phyloP scores from a whole-genome alignment of 2,797 vertebrate species.

The Paedocypris micromegethes region DNA sequence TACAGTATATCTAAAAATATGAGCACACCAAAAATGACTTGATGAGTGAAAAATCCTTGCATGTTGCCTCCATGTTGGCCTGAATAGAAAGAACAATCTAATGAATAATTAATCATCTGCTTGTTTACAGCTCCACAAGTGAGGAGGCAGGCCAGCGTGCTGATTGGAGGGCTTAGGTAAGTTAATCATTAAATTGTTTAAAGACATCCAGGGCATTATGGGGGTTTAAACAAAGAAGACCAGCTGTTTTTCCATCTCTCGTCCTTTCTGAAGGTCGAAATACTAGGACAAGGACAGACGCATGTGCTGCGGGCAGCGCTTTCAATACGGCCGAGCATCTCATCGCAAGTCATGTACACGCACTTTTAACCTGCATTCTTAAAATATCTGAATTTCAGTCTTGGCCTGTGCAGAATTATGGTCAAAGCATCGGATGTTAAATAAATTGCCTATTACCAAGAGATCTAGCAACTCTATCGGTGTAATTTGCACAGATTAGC shows the following conservation, averaged over 20 bases:
- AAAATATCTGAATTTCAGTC: too few species aligned
- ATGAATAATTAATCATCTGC: slow-evolving; percentile 19
- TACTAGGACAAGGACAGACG: slow-evolving; percentile 38
- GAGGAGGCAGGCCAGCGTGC: slow-evolving; percentile 16
- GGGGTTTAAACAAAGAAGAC: slow-evolving; percentile 45
- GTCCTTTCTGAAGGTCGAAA: slow-evolving; percentile 39
- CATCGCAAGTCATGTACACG: too few species aligned
- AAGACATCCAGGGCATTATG: slow-evolving; percentile 36
- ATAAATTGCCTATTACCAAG: too few species aligned
- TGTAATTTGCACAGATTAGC: too few species aligned
- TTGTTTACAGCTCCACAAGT: slow-evolving; percentile 16
- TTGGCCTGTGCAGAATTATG: too few species aligned
- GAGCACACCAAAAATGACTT: too few species aligned
- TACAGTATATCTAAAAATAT: too few species aligned
- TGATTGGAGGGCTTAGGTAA: slow-evolving; percentile 10
- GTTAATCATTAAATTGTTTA: slow-evolving; percentile 14
- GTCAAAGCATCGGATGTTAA: too few species aligned
- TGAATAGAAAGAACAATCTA: slow-evolving; percentile 4
- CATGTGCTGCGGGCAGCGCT: background rate
- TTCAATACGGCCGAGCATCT: too few species aligned
- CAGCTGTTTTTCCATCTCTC: slow-evolving; percentile 61
- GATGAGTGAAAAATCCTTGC: too few species aligned
- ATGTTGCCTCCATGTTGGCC: slow-evolving; percentile 7
- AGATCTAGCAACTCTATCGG: too few species aligned
- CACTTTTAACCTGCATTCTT: too few species aligned